phyloP scores from a whole-genome alignment of 2,113 vertebrate genomes.

The Falco punctatus region DNA sequence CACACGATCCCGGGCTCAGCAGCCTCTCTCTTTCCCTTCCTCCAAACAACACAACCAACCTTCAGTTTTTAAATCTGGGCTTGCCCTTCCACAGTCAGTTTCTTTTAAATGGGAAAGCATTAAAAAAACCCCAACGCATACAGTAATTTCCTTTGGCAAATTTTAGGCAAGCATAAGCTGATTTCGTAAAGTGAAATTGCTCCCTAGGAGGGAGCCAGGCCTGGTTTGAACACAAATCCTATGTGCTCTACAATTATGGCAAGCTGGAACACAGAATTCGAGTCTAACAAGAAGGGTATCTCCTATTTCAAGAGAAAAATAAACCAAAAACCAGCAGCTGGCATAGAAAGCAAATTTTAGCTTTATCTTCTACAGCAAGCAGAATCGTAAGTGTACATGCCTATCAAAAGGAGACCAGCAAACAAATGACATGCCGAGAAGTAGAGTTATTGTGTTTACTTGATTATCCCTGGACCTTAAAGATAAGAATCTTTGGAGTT shows the following conservation, averaged over 20 bases:
- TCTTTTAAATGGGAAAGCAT: not conserved
- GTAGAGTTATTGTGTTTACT: not conserved
- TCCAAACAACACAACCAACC: not conserved
- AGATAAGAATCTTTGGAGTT: conserved; percentile 2
- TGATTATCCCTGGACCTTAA: conserved; percentile 26
- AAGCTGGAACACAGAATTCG: not conserved
- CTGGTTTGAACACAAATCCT: not conserved
- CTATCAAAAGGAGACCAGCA: not conserved
- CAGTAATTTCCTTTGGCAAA: conserved; percentile 24
- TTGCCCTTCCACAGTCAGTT: not conserved
- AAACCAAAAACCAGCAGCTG: not conserved
- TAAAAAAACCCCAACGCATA: not conserved
- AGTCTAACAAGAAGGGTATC: not conserved
- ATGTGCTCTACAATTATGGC: not conserved
- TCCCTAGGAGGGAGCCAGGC: not conserved
- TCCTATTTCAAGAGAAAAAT: not conserved
- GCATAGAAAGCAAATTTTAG: not conserved
- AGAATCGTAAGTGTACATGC: not conserved
- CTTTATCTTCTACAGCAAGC: not conserved
- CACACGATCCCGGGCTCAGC: not conserved
- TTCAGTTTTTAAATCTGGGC: not conserved
- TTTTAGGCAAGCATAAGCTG: conserved; percentile 18
- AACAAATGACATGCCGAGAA: not conserved
- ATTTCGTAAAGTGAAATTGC: not conserved
- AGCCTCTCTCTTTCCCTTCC: not conserved